Conservation (phyloP, 2,797 vertebrate genomes). For the Malurus leucopterus region DNA sequence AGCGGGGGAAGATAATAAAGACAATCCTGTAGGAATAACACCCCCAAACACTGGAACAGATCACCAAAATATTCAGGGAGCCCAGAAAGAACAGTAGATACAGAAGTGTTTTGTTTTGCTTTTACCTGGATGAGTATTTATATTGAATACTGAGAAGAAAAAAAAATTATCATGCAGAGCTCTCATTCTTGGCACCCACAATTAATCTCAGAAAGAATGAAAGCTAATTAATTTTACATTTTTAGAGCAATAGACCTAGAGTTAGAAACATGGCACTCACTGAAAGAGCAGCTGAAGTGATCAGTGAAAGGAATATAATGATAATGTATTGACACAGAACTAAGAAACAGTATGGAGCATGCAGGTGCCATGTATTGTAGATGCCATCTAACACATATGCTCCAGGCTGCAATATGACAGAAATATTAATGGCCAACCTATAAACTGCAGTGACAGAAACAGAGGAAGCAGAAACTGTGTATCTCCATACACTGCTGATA, state of each 20-base stretch:
- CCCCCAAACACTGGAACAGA: neutral
- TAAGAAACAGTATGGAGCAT: neutral
- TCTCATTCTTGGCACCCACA: neutral
- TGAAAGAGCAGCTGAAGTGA: neutral
- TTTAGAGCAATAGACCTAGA: neutral
- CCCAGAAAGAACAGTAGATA: neutral
- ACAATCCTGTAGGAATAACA: neutral
- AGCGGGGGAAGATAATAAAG: neutral
- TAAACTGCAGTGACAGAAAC: neutral
- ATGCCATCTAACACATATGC: neutral
- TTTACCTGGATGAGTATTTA: slow-evolving; percentile 15
- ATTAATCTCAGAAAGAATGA: neutral
- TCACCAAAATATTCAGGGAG: neutral
- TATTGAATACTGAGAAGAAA: neutral
- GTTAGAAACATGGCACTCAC: neutral
- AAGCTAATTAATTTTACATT: neutral
- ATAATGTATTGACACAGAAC: neutral
- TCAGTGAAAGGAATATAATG: neutral
- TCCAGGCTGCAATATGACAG: neutral
- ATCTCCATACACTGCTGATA: neutral
- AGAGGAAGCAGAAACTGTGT: neutral
- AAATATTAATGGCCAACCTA: slow-evolving; percentile 14
- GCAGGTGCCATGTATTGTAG: neutral
- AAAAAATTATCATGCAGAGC: neutral
- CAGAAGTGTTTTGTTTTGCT: neutral